phyloP scores from a whole-genome alignment of 2,113 vertebrate species.

The Gadus chalcogrammus region DNA sequence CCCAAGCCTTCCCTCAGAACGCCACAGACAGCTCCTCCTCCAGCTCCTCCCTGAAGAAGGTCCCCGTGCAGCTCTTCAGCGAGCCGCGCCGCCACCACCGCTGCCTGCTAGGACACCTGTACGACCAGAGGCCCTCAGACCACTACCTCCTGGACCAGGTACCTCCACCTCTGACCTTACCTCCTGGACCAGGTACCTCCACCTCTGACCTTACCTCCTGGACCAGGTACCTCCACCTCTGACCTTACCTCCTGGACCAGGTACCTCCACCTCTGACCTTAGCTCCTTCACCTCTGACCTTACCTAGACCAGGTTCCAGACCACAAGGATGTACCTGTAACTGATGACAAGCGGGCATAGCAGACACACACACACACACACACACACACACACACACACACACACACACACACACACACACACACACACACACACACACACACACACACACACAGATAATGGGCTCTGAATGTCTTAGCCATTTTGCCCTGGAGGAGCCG shows the following conservation, averaged over 20 bases:
- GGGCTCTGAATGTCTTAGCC: background rate
- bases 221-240: conserved; percentile 48
- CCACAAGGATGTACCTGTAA: background rate
- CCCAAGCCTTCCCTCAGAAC: conserved; percentile 43
- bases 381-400: no score
- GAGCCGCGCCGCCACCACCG: conserved; percentile 78
- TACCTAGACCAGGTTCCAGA: background rate
- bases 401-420: no score
- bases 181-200: background rate
- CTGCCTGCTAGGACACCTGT: conserved; percentile 85
- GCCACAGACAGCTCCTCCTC: conserved; percentile 76
- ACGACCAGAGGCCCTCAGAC: conserved; percentile 81
- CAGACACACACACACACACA: no score
- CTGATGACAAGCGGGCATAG: no score
- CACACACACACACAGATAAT: background rate
- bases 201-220: no score
- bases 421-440: no score
- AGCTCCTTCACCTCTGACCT: no score
- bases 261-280: conserved; percentile 48
- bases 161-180: background rate
- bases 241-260: conserved; percentile 81
- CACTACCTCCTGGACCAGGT: conserved; percentile 89
- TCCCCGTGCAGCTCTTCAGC: conserved; percentile 71
- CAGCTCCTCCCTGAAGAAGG: conserved; percentile 71
- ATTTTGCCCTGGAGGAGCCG: no score